phyloP scores from a whole-genome alignment of 2,113 vertebrate genomes.

The Xiphophorus hellerii region DNA sequence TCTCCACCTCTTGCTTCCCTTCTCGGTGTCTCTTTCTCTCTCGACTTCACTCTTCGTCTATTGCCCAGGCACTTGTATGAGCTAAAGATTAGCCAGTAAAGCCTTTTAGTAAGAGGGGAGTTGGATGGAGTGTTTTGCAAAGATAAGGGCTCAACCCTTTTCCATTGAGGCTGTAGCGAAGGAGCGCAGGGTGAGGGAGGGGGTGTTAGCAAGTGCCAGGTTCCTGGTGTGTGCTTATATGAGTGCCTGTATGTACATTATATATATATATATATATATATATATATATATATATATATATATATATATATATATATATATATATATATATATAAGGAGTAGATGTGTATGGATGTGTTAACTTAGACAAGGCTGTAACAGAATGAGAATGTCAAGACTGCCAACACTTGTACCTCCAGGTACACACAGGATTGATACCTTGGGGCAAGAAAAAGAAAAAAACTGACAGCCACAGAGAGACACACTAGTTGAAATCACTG shows the following conservation, averaged over 20 bases:
- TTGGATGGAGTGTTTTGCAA: slow-evolving; percentile 75
- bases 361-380: slow-evolving; percentile 30
- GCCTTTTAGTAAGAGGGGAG: slow-evolving; percentile 76
- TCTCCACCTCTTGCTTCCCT: slow-evolving; percentile 34
- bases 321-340: neutral
- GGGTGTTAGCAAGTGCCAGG: neutral
- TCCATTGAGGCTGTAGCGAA: slow-evolving; percentile 57
- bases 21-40: slow-evolving; percentile 53
- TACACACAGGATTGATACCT: neutral
- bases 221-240: slow-evolving; percentile 18
- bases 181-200: slow-evolving; percentile 41
- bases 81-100: slow-evolving; percentile 79
- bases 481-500: neutral
- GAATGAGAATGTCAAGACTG: slow-evolving; percentile 19
- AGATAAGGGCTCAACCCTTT: slow-evolving; percentile 77
- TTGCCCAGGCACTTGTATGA: slow-evolving; percentile 66
- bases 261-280: too few relatives aligned
- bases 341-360: slow-evolving; percentile 13
- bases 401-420: neutral
- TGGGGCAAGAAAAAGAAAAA: neutral
- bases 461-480: neutral
- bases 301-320: too few relatives aligned
- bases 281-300: too few relatives aligned
- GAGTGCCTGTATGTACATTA: neutral
- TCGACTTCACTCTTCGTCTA: slow-evolving; percentile 53